Evolutionary conservation across 2,888 invertebrate species (phyloP), one percentile per base, ranked within the genome.

Genomic region (Plagodis pulveraria): DNA sequence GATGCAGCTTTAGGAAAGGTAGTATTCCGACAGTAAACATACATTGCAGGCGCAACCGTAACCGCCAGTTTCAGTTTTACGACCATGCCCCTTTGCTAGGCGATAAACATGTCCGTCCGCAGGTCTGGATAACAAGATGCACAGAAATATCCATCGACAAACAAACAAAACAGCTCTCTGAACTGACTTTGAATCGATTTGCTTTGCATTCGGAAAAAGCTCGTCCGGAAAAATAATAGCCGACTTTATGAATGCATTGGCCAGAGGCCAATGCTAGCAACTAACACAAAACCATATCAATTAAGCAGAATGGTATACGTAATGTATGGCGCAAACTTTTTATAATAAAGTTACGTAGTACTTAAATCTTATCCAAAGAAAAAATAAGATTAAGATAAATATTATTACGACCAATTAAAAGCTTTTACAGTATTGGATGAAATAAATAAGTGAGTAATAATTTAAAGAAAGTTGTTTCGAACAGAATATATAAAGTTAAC

Each of bases 61-160:
- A 81, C 83, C 73, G 76, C 73, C 73, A 78, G 40, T 40, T 40
- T 40, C 74, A 67, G 75, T 74, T 90, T 90, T 85, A 89, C 86
- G 87, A 84, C 71, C 77, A 65, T 67, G 69, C 74, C 73, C 76
- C 79, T 80, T 80, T 72, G 77, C 80, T 80, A 80, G 81, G 80
- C 84, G 81, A 88, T 88, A 88, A 89, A 89, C 87, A 88, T 79
- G 79, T 80, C 82, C 71, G 78, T 78, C 81, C 69, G 75, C 70
- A 59, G 72, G 74, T 73, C 77, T 77, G 80, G 80, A 80, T 81
- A 85, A 78, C 83, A 83, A 78, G 78, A 80, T 70, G 72, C 78
- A 80, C 84, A 77, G 74, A 87, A 87, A 89, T 89, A 89, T 69
- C 78, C 75, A 66, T 74, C 69, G 71, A 73, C 76, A 83, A 85